Evolutionary conservation across 2,113 vertebrate genomes (phyloP), one percentile per base, ranked within the genome.

Genomic region (Tangachromis dhanisi): DNA sequence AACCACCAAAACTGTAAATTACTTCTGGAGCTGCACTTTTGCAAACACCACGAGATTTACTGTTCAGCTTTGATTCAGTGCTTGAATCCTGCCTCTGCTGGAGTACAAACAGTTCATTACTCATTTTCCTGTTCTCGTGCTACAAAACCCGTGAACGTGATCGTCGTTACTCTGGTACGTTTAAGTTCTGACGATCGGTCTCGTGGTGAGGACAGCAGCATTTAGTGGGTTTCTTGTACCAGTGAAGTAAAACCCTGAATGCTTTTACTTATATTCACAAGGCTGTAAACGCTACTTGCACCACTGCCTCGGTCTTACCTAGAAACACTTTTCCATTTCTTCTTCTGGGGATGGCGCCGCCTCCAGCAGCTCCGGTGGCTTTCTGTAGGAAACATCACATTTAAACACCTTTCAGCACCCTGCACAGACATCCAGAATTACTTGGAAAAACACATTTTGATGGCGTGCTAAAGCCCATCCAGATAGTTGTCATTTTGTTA

Each of bases 291-390:
- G 3, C 8, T 8, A 81, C 35, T 71, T n/a, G 9, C 54, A 42
- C 4, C 14, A 24, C 49, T 1, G 29, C 19, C 53, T 76, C 5
- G 6, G 4, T 73, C 83, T 92, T 93, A 97, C 99, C 98, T 96
- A 99, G 97, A 97, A 98, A 98, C 85, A 99, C 95, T 97, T 98
- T 98, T 90, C 98, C 97, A 89, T 98, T 99, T 94, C 97, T 98
- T 91, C 97, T 96, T 96, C 97, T 97, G 84, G 97, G 97, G 92
- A 98, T 96, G 89, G 97, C 97, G 59, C 98, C 98, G 57, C 98
- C 98, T 92, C 97, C 98, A 92, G 98, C 97, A 85, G 98, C 98
- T 89, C 98, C 99, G 94, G 97, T 98, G 96, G 97, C 95, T 96
- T 98, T 99, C 99, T 99, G 97, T 86, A 96, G 55, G 49, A 89